phyloP scores from a whole-genome alignment of 2,113 vertebrate species.

The Caretta caretta region DNA sequence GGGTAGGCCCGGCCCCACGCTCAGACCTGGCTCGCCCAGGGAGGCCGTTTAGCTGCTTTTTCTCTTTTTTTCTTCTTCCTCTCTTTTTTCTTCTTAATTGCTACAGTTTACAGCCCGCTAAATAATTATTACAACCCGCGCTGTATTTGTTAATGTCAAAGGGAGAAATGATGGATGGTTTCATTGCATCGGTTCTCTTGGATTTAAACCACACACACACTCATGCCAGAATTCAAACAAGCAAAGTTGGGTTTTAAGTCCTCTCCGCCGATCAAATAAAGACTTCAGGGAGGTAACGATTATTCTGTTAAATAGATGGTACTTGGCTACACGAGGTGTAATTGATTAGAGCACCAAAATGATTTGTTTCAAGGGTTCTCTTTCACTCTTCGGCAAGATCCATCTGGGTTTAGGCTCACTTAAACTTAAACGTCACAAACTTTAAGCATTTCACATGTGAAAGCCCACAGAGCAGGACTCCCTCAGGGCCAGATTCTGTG shows the following conservation, averaged over 20 bases:
- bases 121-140: background rate
- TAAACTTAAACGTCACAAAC: background rate
- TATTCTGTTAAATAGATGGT: conserved; percentile 81
- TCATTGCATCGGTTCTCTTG: conserved; percentile 21
- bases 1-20: background rate
- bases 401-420: background rate
- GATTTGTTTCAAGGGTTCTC: conserved; percentile 66
- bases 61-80: background rate
- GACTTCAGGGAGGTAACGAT: conserved; percentile 79
- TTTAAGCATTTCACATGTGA: background rate
- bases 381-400: background rate
- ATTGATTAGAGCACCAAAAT: conserved; percentile 80
- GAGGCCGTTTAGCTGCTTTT: background rate
- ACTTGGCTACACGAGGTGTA: conserved; percentile 77
- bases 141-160: background rate
- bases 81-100: too few species aligned
- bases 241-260: conserved; percentile 74
- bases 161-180: conserved; percentile 5
- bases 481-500: background rate
- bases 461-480: background rate
- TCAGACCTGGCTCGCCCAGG: too few species aligned
- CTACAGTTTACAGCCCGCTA: too few species aligned
- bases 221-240: conserved; percentile 40
- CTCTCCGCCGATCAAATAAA: conserved; percentile 78
- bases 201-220: conserved; percentile 58